Base-by-base conservation (phyloP, 2,797 vertebrate genomes). In the Limnodromus scolopaceus region DNA sequence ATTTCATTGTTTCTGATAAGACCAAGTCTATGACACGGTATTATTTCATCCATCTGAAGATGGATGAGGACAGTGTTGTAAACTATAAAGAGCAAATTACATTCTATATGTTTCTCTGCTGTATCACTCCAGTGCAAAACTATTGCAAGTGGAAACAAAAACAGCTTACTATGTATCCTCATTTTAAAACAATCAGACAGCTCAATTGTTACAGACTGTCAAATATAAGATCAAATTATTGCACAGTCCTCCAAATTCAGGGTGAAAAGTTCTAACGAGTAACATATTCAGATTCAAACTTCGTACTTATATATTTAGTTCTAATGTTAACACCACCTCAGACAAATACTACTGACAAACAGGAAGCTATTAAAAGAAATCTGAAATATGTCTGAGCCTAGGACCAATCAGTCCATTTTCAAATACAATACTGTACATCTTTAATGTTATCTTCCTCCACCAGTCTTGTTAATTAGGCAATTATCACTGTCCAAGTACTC, bases 371-470 rank as follows among this genome's bases (percentile, higher is more conserved):
- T 74, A 68, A 84, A 87, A 79, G 32, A 64, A 84, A 87, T 57
- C 18, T 65, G 28, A 74, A 84, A 25, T 71, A 80, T 57, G 13
- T 53, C 78, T 85, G 22, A 88, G 14, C 11, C 24, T 39, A 51
- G 20, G 23, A 87, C 24, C 4, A 63, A 77, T 19, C 48, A 70
- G 34, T 84, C 54, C 69, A 6, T 71, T 93, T 78, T 87, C 28
- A 43, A 34, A 43, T 38, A 75, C 6, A 80, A 32, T 80, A 77
- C 18, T 20, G 25, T 69, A 41, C 39, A 61, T 88, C 34, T 85
- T 91, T 71, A 91, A 68, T 78, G 53, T 71, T 91, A 78, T 84
- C 75, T 93, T 91, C 54, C 36, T 92, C 38, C 20, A 82, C 43
- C 53, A 61, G 13, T 77, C 49, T 88, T 81, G 64, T 91, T 72